These are phyloP conservation scores for Pherbina coryleti DNA, from an alignment of 2,888 invertebrate genomes.

Conservation along the genomic window DNA sequence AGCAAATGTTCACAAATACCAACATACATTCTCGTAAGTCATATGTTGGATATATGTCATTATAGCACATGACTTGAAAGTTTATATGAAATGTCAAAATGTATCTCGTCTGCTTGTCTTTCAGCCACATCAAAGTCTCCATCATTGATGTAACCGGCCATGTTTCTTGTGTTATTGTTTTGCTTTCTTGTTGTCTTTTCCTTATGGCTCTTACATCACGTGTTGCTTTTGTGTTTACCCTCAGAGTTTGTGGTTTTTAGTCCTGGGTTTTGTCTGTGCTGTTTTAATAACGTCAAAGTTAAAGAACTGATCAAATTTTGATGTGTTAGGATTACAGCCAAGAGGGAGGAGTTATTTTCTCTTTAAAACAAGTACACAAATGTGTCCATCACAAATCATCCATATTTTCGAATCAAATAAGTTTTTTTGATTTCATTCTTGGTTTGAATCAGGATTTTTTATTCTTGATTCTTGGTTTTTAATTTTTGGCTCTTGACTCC, in stretches of 20 bases:
- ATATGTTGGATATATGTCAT: constrained; percentile 12
- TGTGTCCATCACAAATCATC: too few relatives aligned
- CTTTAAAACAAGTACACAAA: too few relatives aligned
- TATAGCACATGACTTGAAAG: constrained; percentile 16
- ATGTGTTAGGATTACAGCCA: too few relatives aligned
- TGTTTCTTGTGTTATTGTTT: background rate
- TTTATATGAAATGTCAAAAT: constrained; percentile 24
- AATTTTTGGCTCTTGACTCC: too few relatives aligned
- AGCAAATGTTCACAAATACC: background rate
- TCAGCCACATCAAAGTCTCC: background rate
- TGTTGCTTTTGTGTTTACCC: background rate
- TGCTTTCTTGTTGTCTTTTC: background rate
- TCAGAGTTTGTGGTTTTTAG: background rate
- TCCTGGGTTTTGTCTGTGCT: background rate
- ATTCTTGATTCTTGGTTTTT: too few relatives aligned
- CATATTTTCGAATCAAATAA: too few relatives aligned
- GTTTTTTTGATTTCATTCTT: too few relatives aligned
- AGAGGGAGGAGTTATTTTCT: too few relatives aligned
- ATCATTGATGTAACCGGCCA: background rate
- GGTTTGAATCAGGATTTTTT: too few relatives aligned
- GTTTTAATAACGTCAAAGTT: too few relatives aligned
- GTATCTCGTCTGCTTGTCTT: background rate
- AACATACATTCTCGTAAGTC: background rate
- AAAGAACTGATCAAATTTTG: too few relatives aligned
- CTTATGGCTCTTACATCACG: background rate